Evolutionary conservation across 1,140 invertebrate species (phyloP), one percentile per base, ranked within the genome.

Genomic region (Saxidomus purpurata): DNA sequence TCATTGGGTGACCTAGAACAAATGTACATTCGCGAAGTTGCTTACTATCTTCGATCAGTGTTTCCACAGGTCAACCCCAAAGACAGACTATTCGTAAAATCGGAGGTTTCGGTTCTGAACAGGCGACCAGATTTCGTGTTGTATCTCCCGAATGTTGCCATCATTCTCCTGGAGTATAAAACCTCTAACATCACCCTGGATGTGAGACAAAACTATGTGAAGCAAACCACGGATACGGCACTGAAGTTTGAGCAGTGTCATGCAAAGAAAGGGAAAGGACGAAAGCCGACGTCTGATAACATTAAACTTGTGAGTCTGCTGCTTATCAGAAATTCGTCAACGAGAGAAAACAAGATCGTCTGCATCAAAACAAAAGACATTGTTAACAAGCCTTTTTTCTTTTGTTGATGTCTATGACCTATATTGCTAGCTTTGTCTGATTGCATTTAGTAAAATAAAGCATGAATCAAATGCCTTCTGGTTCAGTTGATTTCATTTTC

Each of bases 41-140:
- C 6, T 19, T 1, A 38, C 4, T 77, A 77, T 77, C 74, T 77
- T 13, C 22, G 13, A 40, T 2, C 4, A 13, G 1, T 15, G 19
- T 47, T 77, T 40, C 74, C 74, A 2, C 6, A 8, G 1, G 17
- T 77, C n/a, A 38, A 34, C 40, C 36, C 2, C 13, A 47, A 38
- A 11, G 8, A 25, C 1, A 36, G 40, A 77, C 11, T 77, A 11
- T 40, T 28, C n/a, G 40, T 77, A 9, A 77, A 77, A 47, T 25
- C 34, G 11, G 74, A 77, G 40, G 40, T 77, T 17, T 28, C 74
- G 22, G 25, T 77, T 43, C n/a, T 43, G 40, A 77, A 77, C n/a
- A 77, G 74, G n/a, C 34, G 74, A 43, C 74, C 74, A 28, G 74
- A 77, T 25, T 77, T 77, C 25, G 74, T 77, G 3, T 22, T 77